Conservation (phyloP, 2,113 vertebrate species). For the Lepidothrix coronata region DNA sequence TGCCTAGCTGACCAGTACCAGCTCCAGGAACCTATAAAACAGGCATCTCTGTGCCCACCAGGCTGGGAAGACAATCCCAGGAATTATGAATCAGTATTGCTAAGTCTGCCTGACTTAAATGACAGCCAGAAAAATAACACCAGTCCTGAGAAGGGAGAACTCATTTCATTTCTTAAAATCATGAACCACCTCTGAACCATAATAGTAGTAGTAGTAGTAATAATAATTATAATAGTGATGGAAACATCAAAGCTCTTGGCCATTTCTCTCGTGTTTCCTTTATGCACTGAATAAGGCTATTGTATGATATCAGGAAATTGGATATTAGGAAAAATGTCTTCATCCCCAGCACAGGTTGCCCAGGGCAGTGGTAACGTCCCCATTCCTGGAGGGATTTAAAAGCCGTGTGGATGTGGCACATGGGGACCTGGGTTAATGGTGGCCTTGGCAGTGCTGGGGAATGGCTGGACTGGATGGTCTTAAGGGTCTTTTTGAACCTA, state of each 20-base stretch:
- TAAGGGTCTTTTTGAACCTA: background rate
- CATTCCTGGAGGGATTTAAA: background rate
- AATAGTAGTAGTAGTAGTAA: background rate
- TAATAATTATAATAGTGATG: background rate
- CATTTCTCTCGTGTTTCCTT: background rate
- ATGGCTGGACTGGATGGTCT: background rate
- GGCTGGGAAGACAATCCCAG: background rate
- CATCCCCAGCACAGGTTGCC: background rate
- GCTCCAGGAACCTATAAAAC: background rate
- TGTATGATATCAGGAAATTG: background rate
- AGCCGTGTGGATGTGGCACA: background rate
- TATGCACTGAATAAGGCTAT: background rate
- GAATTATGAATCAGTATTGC: accelerated
- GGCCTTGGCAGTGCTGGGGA: background rate
- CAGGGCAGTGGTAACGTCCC: background rate
- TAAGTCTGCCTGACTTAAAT: background rate
- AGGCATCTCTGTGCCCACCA: background rate
- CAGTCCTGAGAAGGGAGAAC: background rate
- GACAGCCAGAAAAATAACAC: background rate
- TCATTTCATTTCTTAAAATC: background rate
- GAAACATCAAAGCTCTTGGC: background rate
- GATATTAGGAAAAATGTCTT: background rate
- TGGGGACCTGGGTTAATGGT: background rate
- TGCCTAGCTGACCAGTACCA: background rate
- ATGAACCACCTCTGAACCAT: background rate